phyloP scores from a whole-genome alignment of 1,140 invertebrate species.

The Palaemon carinicauda region DNA sequence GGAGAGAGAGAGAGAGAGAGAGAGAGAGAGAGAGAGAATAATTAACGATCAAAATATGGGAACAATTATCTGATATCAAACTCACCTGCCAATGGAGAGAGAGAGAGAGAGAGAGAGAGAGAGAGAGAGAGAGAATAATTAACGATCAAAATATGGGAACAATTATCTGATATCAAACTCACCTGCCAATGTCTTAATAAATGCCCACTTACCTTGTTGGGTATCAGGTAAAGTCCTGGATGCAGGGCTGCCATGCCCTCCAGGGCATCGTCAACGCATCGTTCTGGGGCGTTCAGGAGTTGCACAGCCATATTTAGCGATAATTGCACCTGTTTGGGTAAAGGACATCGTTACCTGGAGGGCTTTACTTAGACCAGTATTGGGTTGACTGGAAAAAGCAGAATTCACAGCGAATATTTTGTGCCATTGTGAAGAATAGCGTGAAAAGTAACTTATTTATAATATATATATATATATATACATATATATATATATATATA shows the following conservation, averaged over 20 bases:
- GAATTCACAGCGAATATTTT: too few relatives aligned
- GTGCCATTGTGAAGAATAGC: too few relatives aligned
- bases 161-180: background rate
- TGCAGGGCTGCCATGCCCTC: slow-evolving; percentile 73
- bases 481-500: background rate
- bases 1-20: too few relatives aligned
- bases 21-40: too few relatives aligned
- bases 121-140: background rate
- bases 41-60: too few relatives aligned
- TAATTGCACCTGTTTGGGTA: background rate
- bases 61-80: too few relatives aligned
- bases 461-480: background rate
- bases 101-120: background rate
- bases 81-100: too few relatives aligned
- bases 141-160: background rate
- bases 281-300: slow-evolving; percentile 73
- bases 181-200: background rate
- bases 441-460: too few relatives aligned
- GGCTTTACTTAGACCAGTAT: too few relatives aligned
- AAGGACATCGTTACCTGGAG: too few relatives aligned
- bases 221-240: slow-evolving; percentile 71
- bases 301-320: slow-evolving; percentile 59
- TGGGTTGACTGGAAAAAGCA: too few relatives aligned
- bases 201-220: slow-evolving; percentile 62
- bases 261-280: slow-evolving; percentile 75